A percentile compares a stretch with the other conserved stretches of the same genome.
These are phyloP conservation scores for Odocoileus hemionus DNA, from an alignment of 2,113 vertebrate genomes.

Conservation along the genomic window DNA sequence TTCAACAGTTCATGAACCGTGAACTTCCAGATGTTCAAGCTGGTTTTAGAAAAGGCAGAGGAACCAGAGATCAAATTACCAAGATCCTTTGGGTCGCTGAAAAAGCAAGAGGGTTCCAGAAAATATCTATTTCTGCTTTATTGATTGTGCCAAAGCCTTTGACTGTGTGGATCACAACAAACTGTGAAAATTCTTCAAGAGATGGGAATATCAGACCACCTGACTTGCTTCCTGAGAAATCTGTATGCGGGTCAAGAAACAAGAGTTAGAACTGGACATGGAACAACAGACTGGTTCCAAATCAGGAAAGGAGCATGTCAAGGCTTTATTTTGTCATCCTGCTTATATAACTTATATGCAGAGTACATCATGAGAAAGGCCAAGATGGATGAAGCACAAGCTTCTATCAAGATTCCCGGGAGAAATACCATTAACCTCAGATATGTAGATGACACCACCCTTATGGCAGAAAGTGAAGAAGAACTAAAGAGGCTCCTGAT, in stretches of 20 bases:
- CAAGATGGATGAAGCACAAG: not conserved
- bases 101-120: not conserved
- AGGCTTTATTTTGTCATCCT: not conserved
- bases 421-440: not conserved
- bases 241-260: not conserved
- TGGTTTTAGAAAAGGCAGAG: not conserved
- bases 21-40: not conserved
- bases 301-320: not conserved
- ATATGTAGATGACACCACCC: not conserved
- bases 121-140: not conserved
- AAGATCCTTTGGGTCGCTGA: accelerated
- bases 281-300: not conserved
- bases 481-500: not conserved
- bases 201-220: not conserved
- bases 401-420: not conserved
- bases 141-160: not conserved
- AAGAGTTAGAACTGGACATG: not conserved
- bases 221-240: not conserved
- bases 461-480: not conserved
- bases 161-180: not conserved
- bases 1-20: not conserved
- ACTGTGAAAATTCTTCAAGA: not conserved
- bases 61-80: not conserved
- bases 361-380: not conserved
- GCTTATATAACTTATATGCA: not conserved